Conservation (phyloP, 2,888 invertebrate genomes). For the Agrochola macilenta region DNA sequence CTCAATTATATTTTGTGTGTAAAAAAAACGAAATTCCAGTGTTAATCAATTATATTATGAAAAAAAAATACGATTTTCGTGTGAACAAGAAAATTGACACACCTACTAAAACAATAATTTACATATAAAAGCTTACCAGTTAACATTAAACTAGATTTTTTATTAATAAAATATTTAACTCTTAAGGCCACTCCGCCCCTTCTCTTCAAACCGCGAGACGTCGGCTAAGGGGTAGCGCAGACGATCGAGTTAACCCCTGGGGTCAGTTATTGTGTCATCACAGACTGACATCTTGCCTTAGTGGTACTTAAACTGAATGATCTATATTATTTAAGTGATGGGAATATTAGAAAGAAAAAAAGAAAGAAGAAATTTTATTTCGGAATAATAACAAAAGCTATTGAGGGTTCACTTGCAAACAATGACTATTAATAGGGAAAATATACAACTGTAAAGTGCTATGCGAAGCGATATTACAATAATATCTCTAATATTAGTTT, state of each 20-base stretch:
- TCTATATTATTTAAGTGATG: background rate
- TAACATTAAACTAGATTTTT: background rate
- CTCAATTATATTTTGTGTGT: no score
- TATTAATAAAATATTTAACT: constrained; percentile 18
- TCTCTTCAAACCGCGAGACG: constrained; percentile 42
- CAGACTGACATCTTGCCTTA: constrained; percentile 67
- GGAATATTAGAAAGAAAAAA: no score
- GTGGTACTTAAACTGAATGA: constrained; percentile 49
- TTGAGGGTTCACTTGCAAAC: background rate
- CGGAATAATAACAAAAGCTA: background rate
- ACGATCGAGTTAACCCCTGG: constrained; percentile 74
- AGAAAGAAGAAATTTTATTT: background rate
- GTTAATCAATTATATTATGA: no score
- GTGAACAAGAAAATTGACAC: background rate
- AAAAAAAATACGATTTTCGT: background rate
- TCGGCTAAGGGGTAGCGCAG: constrained; percentile 75
- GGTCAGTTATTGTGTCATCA: constrained; percentile 85
- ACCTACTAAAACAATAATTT: no score
- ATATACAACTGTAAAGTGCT: background rate
- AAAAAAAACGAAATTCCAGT: no score
- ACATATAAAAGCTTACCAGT: no score
- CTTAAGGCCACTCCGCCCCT: constrained; percentile 26
- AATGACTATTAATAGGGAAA: background rate
- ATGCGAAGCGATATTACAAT: background rate
- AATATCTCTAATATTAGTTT: background rate